Percentiles rank a stretch among this genome's conserved stretches.
phyloP scores from a whole-genome alignment of 1,140 invertebrate genomes.

The Pseudomyrmex flavicornis region DNA sequence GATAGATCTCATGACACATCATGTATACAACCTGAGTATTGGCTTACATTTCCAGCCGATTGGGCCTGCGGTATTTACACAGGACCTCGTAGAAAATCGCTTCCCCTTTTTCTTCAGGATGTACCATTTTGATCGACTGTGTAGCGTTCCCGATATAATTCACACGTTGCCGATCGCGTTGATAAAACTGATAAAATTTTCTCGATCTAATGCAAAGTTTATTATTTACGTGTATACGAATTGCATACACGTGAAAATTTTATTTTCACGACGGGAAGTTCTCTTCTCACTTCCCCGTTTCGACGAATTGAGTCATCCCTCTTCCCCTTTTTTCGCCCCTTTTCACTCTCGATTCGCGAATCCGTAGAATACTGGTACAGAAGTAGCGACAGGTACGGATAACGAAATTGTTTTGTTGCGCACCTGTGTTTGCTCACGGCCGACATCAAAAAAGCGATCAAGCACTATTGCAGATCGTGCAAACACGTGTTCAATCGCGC shows the following conservation, averaged over 20 bases:
- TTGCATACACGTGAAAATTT: background rate
- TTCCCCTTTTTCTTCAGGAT: conserved; percentile 7
- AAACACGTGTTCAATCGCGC: conserved; percentile 44
- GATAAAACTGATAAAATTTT: too few relatives aligned
- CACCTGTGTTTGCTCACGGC: conserved; percentile 84
- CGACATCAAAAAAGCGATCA: conserved; percentile 78
- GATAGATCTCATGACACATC: conserved; percentile 48
- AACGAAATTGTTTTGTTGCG: conserved; percentile 27
- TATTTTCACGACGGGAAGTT: conserved; percentile 2
- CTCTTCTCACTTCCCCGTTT: background rate
- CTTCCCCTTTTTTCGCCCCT: conserved; percentile 19
- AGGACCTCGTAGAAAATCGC: conserved; percentile 65
- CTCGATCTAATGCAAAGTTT: too few relatives aligned
- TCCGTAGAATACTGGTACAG: conserved; percentile 34
- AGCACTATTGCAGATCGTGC: conserved; percentile 33
- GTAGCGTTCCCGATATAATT: conserved; percentile 20
- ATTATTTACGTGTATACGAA: too few relatives aligned
- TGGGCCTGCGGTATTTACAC: conserved; percentile 77
- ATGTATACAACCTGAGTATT: conserved; percentile 74
- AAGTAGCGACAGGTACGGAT: conserved; percentile 28
- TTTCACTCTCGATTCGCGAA: conserved; percentile 29
- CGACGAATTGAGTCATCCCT: conserved; percentile 7
- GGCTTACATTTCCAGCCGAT: conserved; percentile 79
- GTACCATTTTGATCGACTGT: conserved; percentile 34
- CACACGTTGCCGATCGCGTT: background rate